Evolutionary conservation across 2,888 invertebrate genomes (phyloP).

Genomic region (Phoenoteleia sp.): DNA sequence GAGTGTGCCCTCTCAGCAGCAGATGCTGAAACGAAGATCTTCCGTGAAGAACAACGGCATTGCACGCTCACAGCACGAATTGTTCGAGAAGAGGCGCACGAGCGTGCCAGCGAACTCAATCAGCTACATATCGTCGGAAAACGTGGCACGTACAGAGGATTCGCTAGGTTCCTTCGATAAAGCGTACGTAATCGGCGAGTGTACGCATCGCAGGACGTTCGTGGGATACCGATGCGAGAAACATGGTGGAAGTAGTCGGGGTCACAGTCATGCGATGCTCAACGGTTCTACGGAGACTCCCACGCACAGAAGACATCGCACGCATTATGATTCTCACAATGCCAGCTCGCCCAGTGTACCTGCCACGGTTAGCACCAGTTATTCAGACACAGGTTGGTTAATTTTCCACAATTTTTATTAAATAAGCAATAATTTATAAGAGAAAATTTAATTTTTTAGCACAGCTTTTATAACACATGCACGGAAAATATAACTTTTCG

Average conservation of each 20-base stretch:
- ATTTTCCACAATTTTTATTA: too few species aligned
- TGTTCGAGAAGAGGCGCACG: constrained; percentile 82
- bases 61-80: constrained; percentile 84
- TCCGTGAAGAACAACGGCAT: constrained; percentile 83
- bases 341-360: constrained; percentile 85
- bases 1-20: constrained; percentile 62
- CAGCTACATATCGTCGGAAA: constrained; percentile 84
- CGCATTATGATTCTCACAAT: constrained; percentile 81
- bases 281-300: constrained; percentile 82
- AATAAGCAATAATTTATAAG: too few species aligned
- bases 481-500: too few species aligned
- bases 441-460: too few species aligned
- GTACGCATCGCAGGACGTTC: constrained; percentile 81
- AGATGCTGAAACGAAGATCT: constrained; percentile 77
- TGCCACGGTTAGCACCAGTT: constrained; percentile 82
- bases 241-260: constrained; percentile 81
- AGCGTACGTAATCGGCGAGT: constrained; percentile 83
- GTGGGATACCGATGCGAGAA: constrained; percentile 85
- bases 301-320: constrained; percentile 77
- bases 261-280: constrained; percentile 78
- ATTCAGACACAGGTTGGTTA: constrained; percentile 82
- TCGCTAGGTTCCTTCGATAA: constrained; percentile 80
- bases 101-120: constrained; percentile 80
- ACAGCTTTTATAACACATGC: too few species aligned
- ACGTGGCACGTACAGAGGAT: constrained; percentile 81